Evolutionary conservation across 2,113 vertebrate species (phyloP), one percentile per base, ranked within the genome.

Genomic region (Pseudolaguvia tuberculata): DNA sequence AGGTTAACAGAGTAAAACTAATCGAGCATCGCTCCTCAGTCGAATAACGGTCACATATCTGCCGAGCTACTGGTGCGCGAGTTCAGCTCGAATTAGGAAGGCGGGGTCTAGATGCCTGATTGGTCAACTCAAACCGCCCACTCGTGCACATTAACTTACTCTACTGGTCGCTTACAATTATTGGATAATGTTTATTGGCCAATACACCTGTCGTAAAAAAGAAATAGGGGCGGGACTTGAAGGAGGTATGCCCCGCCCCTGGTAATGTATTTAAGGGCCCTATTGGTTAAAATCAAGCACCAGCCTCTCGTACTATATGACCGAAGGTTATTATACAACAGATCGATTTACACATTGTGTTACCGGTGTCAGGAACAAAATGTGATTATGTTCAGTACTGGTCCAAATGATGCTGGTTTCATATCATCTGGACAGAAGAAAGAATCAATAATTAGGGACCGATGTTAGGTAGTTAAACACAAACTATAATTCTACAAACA

Each of bases 191-290:
- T 11, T 31, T 1, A 77, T 70, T 77, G 75, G 75, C 23, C 13
- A 35, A 11, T 39, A 12, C 12, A 29, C 0, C 6, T 35, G 39
- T 68, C 73, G 15, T n/a, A 42, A 25, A 5, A 62, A 53, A 31
- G 4, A 9, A 27, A 14, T 20, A 9, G 1, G 8, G 12, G 9
- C 1, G n/a, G 6, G 6, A 23, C 13, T 4, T 10, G 25, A 79
- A 72, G 18, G 55, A 50, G 55, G 50, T 69, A 69, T 72, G 51
- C 55, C 73, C 58, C 78, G 20, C 78, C 73, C 48, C 69, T 53
- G 10, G 6, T 39, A 39, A 57, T 27, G 48, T 20, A 15, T 47
- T 4, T 42, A 3, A 10, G 5, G 17, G 10, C 35, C 13, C 57
- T 56, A 18, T 74, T 50, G 73, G 68, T 15, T 14, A 17, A 42